phyloP scores from a whole-genome alignment of 2,888 invertebrate genomes.

The Aphodius sticticus region DNA sequence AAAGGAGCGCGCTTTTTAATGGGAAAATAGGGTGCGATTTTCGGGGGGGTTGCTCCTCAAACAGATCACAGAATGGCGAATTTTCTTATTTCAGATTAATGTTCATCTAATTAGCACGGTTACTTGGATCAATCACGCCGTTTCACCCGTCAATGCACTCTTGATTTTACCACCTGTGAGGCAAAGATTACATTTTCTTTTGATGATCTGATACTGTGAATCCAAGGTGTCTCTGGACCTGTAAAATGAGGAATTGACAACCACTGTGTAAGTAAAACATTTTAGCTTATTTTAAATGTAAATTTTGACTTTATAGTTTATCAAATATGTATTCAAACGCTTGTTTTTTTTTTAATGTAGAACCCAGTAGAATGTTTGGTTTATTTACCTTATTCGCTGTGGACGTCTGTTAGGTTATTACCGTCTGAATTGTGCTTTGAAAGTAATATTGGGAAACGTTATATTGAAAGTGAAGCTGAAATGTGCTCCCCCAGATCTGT shows the following conservation, averaged over 20 bases:
- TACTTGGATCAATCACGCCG: background rate
- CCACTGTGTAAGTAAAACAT: background rate
- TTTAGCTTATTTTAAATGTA: background rate
- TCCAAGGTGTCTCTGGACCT: background rate
- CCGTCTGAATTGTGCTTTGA: background rate
- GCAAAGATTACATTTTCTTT: background rate
- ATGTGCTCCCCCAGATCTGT: constrained; percentile 53
- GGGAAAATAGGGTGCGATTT: background rate
- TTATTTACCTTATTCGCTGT: no score
- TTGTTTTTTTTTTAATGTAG: no score
- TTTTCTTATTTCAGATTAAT: background rate
- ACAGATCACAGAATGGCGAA: background rate
- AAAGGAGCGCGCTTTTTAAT: background rate
- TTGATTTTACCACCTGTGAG: background rate
- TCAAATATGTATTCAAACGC: no score
- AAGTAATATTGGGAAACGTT: background rate
- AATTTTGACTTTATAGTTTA: no score
- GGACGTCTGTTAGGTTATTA: background rate
- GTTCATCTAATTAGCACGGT: background rate
- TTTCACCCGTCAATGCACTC: no score
- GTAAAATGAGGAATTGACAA: background rate
- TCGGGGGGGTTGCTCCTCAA: background rate
- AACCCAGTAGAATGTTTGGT: no score
- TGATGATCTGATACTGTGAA: background rate
- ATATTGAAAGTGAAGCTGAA: constrained; percentile 47